Evolutionary conservation across 2,888 invertebrate species (phyloP).

Genomic region (Dicyrtoma fusca): DNA sequence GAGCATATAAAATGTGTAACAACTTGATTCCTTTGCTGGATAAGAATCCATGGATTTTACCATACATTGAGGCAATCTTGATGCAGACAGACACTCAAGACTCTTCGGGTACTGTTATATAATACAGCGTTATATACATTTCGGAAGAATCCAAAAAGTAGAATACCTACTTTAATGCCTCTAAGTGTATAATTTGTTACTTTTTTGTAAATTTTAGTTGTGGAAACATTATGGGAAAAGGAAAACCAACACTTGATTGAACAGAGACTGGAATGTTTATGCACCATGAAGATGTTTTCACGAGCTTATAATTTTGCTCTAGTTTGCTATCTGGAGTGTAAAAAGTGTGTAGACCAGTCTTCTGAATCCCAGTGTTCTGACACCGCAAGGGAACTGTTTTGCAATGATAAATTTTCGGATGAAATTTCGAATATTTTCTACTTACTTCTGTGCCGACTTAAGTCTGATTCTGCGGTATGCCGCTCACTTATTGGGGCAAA

Average conservation of each 20-base stretch:
- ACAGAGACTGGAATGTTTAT: constrained; percentile 36
- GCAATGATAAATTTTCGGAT: neutral
- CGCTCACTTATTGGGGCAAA: too few species aligned
- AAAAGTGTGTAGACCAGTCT: neutral
- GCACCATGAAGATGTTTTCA: neutral
- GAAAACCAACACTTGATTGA: constrained; percentile 46
- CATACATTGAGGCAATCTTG: constrained; percentile 15
- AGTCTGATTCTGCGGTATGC: too few species aligned
- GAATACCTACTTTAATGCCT: too few species aligned
- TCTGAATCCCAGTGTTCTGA: too few species aligned
- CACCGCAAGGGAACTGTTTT: too few species aligned
- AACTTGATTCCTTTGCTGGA: constrained; percentile 8
- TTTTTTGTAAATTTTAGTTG: constrained; percentile 28
- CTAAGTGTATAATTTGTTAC: constrained; percentile 1
- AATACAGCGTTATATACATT: too few species aligned
- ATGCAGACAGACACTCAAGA: too few species aligned
- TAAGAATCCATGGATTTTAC: constrained; percentile 11
- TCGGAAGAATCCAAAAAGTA: too few species aligned
- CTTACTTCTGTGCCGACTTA: neutral
- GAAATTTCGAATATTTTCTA: constrained; percentile 9
- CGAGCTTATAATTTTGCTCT: constrained; percentile 19
- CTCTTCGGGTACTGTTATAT: too few species aligned
- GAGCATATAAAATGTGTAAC: neutral
- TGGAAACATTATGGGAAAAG: constrained; percentile 34
- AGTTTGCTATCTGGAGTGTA: neutral